phyloP scores from a whole-genome alignment of 2,113 vertebrate genomes.

The Cavia porcellus region DNA sequence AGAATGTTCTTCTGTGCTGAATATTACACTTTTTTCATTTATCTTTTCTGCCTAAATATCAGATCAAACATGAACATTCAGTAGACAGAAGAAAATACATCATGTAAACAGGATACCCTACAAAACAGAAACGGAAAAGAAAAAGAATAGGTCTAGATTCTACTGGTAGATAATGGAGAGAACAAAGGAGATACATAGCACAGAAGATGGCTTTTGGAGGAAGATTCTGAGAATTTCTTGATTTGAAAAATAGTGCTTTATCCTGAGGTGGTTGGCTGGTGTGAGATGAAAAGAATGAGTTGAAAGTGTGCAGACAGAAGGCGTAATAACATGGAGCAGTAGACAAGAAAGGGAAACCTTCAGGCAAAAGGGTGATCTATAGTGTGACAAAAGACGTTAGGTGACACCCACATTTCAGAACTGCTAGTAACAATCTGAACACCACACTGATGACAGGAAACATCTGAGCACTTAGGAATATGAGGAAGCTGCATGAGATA shows the following conservation, averaged over 20 bases:
- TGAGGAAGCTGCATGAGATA: not conserved
- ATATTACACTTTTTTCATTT: constrained; percentile 7
- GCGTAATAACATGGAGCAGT: not conserved
- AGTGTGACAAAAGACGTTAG: not conserved
- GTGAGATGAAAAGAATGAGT: not conserved
- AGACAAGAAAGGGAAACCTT: not conserved
- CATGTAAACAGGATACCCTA: not conserved
- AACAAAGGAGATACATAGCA: not conserved
- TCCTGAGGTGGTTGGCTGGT: not conserved
- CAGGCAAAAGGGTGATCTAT: not conserved
- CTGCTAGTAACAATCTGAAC: not conserved
- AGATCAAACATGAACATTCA: not conserved
- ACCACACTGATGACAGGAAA: not conserved
- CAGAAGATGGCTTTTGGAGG: not conserved
- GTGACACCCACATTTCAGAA: not conserved
- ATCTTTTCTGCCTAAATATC: not conserved
- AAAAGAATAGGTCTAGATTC: not conserved
- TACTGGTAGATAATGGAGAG: not conserved
- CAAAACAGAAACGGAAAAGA: not conserved
- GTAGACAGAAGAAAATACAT: constrained; percentile 20
- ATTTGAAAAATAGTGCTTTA: not conserved
- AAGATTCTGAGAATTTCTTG: not conserved
- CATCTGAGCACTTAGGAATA: not conserved
- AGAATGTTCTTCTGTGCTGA: not conserved
- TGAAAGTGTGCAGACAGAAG: not conserved